phyloP scores from a whole-genome alignment of 1,140 invertebrate species.

The Hestina assimilis region DNA sequence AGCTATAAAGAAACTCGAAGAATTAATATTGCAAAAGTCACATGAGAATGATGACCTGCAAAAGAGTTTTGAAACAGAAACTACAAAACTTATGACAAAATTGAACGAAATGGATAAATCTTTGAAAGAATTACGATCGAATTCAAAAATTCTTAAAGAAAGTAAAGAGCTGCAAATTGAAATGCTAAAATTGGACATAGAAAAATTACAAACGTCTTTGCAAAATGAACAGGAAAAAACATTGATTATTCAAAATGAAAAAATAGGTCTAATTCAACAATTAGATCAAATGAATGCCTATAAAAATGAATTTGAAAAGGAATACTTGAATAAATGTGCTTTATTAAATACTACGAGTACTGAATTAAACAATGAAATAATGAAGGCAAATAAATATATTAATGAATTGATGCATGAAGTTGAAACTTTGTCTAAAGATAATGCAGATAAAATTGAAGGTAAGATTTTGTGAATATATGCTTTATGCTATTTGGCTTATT shows the following conservation, averaged over 20 bases:
- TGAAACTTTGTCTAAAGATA: slow-evolving; percentile 13
- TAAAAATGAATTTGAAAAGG: slow-evolving; percentile 36
- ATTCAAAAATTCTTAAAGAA: slow-evolving; percentile 25
- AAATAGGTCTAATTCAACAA: slow-evolving; percentile 24
- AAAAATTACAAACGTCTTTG: slow-evolving; percentile 18
- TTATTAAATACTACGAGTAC: slow-evolving; percentile 21
- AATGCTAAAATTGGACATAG: slow-evolving; percentile 29
- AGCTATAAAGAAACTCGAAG: slow-evolving; percentile 31
- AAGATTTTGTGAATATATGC: not conserved
- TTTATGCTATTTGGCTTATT: too few species aligned
- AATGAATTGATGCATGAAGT: slow-evolving; percentile 14
- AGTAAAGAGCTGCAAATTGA: slow-evolving; percentile 35
- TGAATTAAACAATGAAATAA: slow-evolving; percentile 31
- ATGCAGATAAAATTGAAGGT: slow-evolving; percentile 35
- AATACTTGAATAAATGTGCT: slow-evolving; percentile 38
- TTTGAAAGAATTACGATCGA: slow-evolving; percentile 30
- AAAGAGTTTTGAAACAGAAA: slow-evolving; percentile 34
- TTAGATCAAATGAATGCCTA: slow-evolving; percentile 26
- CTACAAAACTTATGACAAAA: slow-evolving; percentile 30
- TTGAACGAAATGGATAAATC: slow-evolving; percentile 35
- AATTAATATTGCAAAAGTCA: slow-evolving; percentile 24
- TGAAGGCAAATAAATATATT: slow-evolving; percentile 16
- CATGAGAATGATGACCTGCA: slow-evolving; percentile 24
- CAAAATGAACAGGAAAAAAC: slow-evolving; percentile 26
- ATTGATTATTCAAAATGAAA: slow-evolving; percentile 26